Percentiles rank a stretch among this genome's conserved stretches.
Evolutionary conservation across 2,888 invertebrate species (phyloP).

Genomic region (Drosophila melanosoma): DNA sequence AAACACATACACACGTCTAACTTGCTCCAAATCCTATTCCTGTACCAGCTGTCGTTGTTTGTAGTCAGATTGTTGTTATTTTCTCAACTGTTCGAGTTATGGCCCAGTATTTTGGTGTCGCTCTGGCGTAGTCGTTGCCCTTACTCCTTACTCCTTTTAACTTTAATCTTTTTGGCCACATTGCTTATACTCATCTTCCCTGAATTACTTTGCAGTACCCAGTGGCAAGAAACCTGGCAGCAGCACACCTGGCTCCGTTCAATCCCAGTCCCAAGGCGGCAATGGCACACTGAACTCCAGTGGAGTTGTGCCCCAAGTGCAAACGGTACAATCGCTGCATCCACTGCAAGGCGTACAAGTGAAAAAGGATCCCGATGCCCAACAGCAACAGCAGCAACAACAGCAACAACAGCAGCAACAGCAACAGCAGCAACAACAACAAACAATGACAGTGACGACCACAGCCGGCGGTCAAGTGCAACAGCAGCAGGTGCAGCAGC

Average conservation of each 20-base stretch:
- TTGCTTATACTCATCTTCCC: conserved; percentile 9
- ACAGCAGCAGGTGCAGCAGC: conserved; percentile 76
- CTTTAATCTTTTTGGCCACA: conserved; percentile 5
- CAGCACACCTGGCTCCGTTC: conserved; percentile 55
- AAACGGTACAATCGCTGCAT: conserved; percentile 84
- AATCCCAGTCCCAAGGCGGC: conserved; percentile 51
- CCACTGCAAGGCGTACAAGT: conserved; percentile 84
- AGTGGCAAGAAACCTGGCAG: conserved; percentile 71
- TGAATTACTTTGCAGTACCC: conserved; percentile 58
- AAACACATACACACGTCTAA: conserved; percentile 2
- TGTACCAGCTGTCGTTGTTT: conserved; percentile 18
- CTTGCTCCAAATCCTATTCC: not conserved
- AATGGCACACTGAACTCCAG: conserved; percentile 52
- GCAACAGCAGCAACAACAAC: conserved; percentile 71
- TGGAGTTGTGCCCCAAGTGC: conserved; percentile 82
- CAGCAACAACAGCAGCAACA: conserved; percentile 74
- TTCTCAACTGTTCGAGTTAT: conserved; percentile 17
- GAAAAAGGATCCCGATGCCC: conserved; percentile 85
- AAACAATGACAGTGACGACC: conserved; percentile 68
- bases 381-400: conserved; percentile 72
- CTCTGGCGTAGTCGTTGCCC: conserved; percentile 25
- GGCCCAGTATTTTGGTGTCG: conserved; percentile 33
- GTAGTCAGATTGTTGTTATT: conserved; percentile 34
- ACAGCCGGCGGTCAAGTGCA: conserved; percentile 72
- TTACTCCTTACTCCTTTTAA: not conserved